Evolutionary conservation across 1,140 invertebrate genomes (phyloP).

Genomic region (Bombyx mori): ASM3026992v2 NC_085130.1:11757001-11757500

Average conservation of each 20-base stretch:
- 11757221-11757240: conserved; percentile 10
- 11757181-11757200: conserved; percentile 3
- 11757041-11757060: conserved; percentile 38
- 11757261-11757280: conserved; percentile 12
- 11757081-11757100: conserved; percentile 43
- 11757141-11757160: conserved; percentile 31
- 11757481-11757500: conserved; percentile 1
- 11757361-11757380: conserved; percentile 7
- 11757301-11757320: conserved; percentile 11
- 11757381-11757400: conserved; percentile 16
- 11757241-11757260: conserved; percentile 9
- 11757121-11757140: conserved; percentile 58
- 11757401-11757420: conserved; percentile 8
- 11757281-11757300: conserved; percentile 13
- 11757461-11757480: conserved; percentile 5
- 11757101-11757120: conserved; percentile 60
- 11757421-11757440: conserved; percentile 10
- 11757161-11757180: conserved; percentile 29
- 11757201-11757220: conserved; percentile 7
- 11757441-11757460: conserved; percentile 6
- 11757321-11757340: conserved; percentile 12
- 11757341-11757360: conserved; percentile 13
- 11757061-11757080: conserved; percentile 57
- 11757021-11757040: conserved; percentile 48
- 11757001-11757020: conserved; percentile 54